A percentile compares a stretch with the other conserved stretches of the same genome.
Evolutionary conservation across 1,140 invertebrate genomes (phyloP).

Genomic region (Temnothorax nylanderi): DNA sequence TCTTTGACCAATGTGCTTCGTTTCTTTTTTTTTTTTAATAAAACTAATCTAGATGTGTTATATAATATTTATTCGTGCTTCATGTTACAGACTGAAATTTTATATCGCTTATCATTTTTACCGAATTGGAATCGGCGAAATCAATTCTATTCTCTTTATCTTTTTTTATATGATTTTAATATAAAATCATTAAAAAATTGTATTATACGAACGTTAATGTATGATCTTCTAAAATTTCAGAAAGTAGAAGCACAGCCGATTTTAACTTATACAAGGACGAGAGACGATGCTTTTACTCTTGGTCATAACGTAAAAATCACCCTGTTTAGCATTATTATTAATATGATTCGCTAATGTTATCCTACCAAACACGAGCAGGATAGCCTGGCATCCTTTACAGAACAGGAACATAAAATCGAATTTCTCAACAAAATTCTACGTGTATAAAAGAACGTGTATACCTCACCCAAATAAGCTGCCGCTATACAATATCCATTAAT

Average conservation of each 20-base stretch:
- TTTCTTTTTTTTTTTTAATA: constrained; percentile 52
- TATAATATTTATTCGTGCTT: constrained; percentile 54
- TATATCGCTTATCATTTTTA: constrained; percentile 26
- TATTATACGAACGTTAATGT: constrained; percentile 68
- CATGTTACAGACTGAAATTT: constrained; percentile 63
- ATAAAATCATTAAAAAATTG: constrained; percentile 75
- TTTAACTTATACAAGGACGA: constrained; percentile 59
- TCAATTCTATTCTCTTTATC: constrained; percentile 67
- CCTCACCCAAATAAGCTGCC: constrained; percentile 76
- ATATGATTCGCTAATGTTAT: constrained; percentile 64
- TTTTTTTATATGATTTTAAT: constrained; percentile 74
- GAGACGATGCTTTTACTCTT: constrained; percentile 61
- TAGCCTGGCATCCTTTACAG: constrained; percentile 74
- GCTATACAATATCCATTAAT: constrained; percentile 60
- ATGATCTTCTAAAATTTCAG: constrained; percentile 63
- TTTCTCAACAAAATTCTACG: constrained; percentile 70
- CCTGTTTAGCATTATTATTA: constrained; percentile 79
- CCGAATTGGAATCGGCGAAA: constrained; percentile 68
- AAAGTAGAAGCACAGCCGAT: constrained; percentile 62
- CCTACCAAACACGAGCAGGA: constrained; percentile 67
- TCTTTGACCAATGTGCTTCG: constrained; percentile 68
- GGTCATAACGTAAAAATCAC: constrained; percentile 77
- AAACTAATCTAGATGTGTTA: constrained; percentile 69
- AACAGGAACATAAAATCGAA: constrained; percentile 82
- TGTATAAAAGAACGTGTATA: constrained; percentile 72